phyloP scores from a whole-genome alignment of 2,113 vertebrate species.

The Pavo muticus region DNA sequence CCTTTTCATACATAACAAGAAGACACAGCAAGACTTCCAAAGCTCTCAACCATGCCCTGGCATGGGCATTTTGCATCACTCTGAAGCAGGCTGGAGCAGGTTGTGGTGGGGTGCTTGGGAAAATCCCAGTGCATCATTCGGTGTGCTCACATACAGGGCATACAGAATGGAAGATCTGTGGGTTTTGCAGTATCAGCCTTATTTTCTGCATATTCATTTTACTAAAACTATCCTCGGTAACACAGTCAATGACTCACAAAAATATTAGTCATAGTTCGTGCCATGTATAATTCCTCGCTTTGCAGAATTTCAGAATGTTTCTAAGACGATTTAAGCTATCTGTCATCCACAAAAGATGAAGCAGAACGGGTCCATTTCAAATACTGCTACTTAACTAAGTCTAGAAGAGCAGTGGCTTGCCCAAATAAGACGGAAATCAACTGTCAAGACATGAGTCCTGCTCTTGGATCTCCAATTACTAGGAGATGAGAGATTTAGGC shows the following conservation, averaged over 20 bases:
- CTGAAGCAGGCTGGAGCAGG: background rate
- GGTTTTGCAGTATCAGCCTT: conserved; percentile 49
- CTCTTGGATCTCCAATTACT: background rate
- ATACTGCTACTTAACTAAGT: background rate
- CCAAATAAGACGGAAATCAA: background rate
- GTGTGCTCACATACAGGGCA: background rate
- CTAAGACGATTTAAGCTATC: conserved; percentile 19
- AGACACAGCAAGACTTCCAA: background rate
- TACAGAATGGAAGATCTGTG: background rate
- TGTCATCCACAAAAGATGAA: background rate
- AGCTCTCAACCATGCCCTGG: background rate
- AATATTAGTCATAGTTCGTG: conserved; percentile 27
- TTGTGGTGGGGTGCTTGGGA: fast-evolving
- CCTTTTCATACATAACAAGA: background rate
- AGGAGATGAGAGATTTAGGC: too few relatives aligned
- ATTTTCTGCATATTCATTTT: conserved; percentile 24
- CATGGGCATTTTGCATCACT: background rate
- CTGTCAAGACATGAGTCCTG: background rate
- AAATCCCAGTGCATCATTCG: conserved; percentile 3
- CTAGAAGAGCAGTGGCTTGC: background rate
- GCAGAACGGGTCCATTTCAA: background rate
- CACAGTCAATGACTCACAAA: background rate
- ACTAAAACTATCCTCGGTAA: conserved; percentile 37
- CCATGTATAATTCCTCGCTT: background rate
- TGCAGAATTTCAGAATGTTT: conserved; percentile 43